These are phyloP conservation scores for Noctilio leporinus DNA, from an alignment of 2,113 vertebrate genomes.

Conservation along the genomic window DNA sequence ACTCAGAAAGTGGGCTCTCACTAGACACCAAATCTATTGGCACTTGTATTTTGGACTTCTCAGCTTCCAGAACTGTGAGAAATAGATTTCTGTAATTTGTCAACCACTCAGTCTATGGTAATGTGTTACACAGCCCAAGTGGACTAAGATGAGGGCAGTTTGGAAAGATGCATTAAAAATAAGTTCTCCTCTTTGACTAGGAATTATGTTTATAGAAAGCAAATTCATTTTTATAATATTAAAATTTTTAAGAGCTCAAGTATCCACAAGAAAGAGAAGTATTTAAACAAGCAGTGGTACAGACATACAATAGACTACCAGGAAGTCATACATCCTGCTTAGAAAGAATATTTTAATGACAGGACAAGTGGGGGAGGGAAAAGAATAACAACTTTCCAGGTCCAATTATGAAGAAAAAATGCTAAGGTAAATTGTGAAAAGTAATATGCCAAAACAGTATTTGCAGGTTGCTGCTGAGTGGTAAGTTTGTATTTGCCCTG, in stretches of 20 bases:
- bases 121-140: background rate
- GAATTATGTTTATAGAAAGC: constrained; percentile 6
- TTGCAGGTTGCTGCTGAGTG: background rate
- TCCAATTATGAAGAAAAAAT: constrained; percentile 2
- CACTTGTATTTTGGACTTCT: background rate
- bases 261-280: background rate
- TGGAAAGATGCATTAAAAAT: background rate
- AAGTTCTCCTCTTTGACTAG: background rate
- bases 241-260: background rate
- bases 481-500: background rate
- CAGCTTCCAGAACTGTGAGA: background rate
- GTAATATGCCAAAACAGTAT: background rate
- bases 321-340: background rate
- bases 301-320: background rate
- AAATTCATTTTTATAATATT: background rate
- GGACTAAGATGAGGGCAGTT: background rate
- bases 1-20: background rate
- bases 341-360: constrained; percentile 24
- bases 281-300: background rate
- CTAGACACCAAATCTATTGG: background rate
- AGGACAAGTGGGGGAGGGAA: background rate
- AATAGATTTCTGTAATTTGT: background rate
- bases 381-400: background rate
- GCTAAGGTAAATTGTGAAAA: constrained; percentile 17
- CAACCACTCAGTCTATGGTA: background rate